Conservation (phyloP, 1,140 invertebrate species). For the Drosophila tani region DNA sequence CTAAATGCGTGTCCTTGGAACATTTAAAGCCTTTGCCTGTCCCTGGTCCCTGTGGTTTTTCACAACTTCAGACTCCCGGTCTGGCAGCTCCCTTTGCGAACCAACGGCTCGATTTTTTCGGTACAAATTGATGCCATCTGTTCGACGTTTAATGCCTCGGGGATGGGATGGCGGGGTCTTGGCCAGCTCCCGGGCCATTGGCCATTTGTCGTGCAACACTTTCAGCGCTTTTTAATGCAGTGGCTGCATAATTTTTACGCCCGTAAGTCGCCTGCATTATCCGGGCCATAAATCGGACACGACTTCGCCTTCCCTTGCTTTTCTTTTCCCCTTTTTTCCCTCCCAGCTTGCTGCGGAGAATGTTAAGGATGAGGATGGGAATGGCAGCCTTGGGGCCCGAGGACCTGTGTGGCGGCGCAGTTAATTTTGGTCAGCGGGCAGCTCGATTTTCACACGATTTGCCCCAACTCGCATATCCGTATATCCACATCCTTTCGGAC, state of each 20-base stretch:
- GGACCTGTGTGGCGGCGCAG: constrained; percentile 58
- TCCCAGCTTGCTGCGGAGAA: neutral
- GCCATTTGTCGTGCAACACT: constrained; percentile 53
- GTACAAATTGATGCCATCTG: constrained; percentile 78
- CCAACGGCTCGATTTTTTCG: constrained; percentile 40
- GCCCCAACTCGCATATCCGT: constrained; percentile 9
- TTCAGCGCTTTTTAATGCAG: constrained; percentile 75
- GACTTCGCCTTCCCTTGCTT: constrained; percentile 28
- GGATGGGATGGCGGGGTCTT: constrained; percentile 4
- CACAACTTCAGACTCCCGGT: neutral
- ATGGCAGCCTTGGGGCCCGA: constrained; percentile 3
- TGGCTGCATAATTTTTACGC: constrained; percentile 76
- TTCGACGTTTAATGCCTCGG: constrained; percentile 68
- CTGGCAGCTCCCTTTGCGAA: neutral
- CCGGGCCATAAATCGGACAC: constrained; percentile 69
- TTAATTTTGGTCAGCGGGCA: constrained; percentile 68
- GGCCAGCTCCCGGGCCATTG: constrained; percentile 37
- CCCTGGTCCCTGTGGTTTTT: constrained; percentile 1
- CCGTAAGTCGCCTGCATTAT: constrained; percentile 81
- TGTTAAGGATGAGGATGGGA: neutral
- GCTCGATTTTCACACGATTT: constrained; percentile 72
- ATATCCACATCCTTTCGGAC: neutral
- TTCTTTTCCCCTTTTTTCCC: neutral
- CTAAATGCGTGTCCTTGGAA: neutral
- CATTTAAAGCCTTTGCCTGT: neutral